These are phyloP conservation scores for Argopecten irradians DNA, from an alignment of 1,140 invertebrate species.

Conservation along the genomic window DNA sequence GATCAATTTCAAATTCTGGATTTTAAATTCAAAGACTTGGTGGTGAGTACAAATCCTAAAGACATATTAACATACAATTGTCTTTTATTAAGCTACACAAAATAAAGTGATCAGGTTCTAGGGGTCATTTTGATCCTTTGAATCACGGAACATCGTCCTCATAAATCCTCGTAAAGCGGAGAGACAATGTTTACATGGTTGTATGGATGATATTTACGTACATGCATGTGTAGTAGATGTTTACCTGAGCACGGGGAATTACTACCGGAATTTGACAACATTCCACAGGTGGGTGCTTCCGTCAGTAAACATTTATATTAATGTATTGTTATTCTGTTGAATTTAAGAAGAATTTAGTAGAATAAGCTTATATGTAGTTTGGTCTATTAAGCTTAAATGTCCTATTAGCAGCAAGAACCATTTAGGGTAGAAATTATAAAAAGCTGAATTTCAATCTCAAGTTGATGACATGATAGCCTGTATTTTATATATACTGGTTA, in stretches of 20 bases:
- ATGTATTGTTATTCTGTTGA: too few relatives aligned
- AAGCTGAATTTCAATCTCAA: too few relatives aligned
- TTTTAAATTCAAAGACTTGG: not conserved
- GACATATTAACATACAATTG: not conserved
- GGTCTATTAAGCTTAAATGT: too few relatives aligned
- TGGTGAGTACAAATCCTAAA: not conserved
- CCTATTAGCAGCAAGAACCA: too few relatives aligned
- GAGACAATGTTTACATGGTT: not conserved
- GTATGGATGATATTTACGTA: not conserved
- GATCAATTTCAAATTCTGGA: constrained; percentile 10
- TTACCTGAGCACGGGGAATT: not conserved
- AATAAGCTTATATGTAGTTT: too few relatives aligned
- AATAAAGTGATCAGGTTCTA: not conserved
- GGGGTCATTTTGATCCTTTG: not conserved
- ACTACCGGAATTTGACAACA: constrained; percentile 3
- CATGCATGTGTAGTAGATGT: not conserved
- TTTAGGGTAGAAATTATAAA: too few relatives aligned
- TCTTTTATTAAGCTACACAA: not conserved
- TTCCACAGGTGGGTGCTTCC: not conserved
- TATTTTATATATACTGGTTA: too few relatives aligned
- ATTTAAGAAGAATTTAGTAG: too few relatives aligned
- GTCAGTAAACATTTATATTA: not conserved
- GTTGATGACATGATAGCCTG: too few relatives aligned
- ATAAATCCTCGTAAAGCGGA: not conserved
- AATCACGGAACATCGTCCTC: not conserved